Evolutionary conservation across 1,140 invertebrate species (phyloP).

Genomic region (Paraescarpia echinospica): DNA sequence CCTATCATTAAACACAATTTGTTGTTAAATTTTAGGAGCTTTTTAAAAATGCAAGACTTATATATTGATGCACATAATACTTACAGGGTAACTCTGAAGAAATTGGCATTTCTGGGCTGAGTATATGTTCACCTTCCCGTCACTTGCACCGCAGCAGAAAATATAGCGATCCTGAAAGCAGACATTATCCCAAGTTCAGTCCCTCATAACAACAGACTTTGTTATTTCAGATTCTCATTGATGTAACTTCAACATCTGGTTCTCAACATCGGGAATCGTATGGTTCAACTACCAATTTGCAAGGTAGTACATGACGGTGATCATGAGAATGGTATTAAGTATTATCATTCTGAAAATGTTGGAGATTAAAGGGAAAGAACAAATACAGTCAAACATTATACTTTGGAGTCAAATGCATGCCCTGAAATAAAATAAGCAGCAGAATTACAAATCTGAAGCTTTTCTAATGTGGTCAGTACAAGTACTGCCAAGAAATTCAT

Average conservation of each 20-base stretch:
- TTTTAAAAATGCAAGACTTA: not conserved
- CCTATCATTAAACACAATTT: too few species aligned
- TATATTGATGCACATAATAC: slow-evolving; percentile 10
- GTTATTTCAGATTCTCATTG: not conserved
- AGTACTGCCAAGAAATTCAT: not conserved
- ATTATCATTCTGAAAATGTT: too few species aligned
- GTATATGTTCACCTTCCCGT: slow-evolving; percentile 63
- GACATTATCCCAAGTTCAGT: slow-evolving; percentile 11
- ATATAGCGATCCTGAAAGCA: slow-evolving; percentile 59
- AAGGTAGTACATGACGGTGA: too few species aligned
- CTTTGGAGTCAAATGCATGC: too few species aligned
- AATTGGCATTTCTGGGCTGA: slow-evolving; percentile 59
- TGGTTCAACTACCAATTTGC: too few species aligned
- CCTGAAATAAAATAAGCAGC: too few species aligned
- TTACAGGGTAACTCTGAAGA: slow-evolving; percentile 55
- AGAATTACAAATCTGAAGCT: not conserved
- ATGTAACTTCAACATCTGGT: not conserved
- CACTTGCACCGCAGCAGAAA: slow-evolving; percentile 62
- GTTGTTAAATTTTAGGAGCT: not conserved
- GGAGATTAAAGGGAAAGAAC: too few species aligned
- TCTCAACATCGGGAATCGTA: not conserved
- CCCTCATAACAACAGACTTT: not conserved
- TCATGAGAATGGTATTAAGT: too few species aligned
- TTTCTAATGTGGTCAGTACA: not conserved
- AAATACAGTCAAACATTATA: too few species aligned